Evolutionary conservation across 2,888 invertebrate genomes (phyloP).

Genomic region (Macrosoma leucophasiata): DNA sequence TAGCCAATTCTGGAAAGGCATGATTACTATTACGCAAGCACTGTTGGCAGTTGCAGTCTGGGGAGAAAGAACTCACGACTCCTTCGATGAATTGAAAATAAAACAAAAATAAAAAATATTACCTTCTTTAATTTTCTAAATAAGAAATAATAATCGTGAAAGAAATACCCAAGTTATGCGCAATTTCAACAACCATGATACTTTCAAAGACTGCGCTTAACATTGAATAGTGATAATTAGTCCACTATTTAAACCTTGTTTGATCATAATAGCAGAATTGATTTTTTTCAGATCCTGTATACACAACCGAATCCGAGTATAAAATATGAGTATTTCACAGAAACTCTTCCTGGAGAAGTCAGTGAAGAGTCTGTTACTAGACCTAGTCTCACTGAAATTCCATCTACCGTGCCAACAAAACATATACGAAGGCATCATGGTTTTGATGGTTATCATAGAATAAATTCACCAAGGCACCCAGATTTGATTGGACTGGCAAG

Average conservation of each 20-base stretch:
- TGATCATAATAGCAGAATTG: constrained; percentile 1
- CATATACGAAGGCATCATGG: constrained; percentile 57
- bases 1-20: no score
- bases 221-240: background rate
- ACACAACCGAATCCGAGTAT: constrained; percentile 91
- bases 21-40: no score
- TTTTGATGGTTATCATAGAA: constrained; percentile 40
- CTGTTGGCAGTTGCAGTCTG: no score
- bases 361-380: constrained; percentile 44
- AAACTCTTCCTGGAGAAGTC: constrained; percentile 70
- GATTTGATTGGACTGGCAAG: constrained; percentile 36
- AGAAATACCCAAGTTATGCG: no score
- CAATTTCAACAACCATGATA: no score
- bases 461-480: constrained; percentile 32
- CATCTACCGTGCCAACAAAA: constrained; percentile 40
- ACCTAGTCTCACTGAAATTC: constrained; percentile 37
- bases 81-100: no score
- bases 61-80: no score
- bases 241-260: background rate
- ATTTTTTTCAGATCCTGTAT: constrained; percentile 80
- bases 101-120: background rate
- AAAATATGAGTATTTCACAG: constrained; percentile 91
- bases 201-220: no score
- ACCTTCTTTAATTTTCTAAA: background rate
- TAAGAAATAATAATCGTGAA: background rate